Base-by-base conservation (phyloP, 2,888 invertebrate species). In the Drosophila pseudotakahashii region DNA sequence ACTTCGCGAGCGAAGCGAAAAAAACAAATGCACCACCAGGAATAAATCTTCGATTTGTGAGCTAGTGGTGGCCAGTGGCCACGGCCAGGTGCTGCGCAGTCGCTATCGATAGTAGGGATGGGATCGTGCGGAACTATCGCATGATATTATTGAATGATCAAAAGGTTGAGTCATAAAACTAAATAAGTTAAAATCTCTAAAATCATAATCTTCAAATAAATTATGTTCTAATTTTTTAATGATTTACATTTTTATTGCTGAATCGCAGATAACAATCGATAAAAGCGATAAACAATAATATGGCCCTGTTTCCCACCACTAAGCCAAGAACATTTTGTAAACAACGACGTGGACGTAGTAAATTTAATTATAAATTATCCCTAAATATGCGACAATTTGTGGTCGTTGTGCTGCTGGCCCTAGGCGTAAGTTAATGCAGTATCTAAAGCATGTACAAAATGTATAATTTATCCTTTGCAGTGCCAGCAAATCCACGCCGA, bases 401-500 rank as follows among this genome's bases (percentile, higher is more conserved):
- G 23, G 9, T 73, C 26, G 44, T 78, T 52, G n/a, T 53, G 14
- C 16, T 78, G 2, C 19, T 80, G 54, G 72, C 73, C 9, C 10
- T 79, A 7, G 50, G 70, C 39, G 86, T 82, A 50, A 74, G 82
- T 77, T 34, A 23, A 1, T 6, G 3, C 0, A 4, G 1, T 11
- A 1, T 0, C 1, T 1, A 5, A 2, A 2, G 1, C 0, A 7
- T 23, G 3, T 13, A 10, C 0, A 2, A 14, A 0, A 3, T 26
- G n/a, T 10, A n/a, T 9, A 36, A 16, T 36, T 7, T 44, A 0
- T 10, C 0, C 10, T 9, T 42, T 51, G 1, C 32, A 78, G 73
- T 62, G 80, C 79, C 58, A 62, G 10, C 32, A 68, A 63, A 58
- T 59, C 11, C 44, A 69, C 14, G 93, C 93, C 0, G 94, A 96